Base-by-base conservation (phyloP, 2,888 invertebrate genomes). In the Drosophila acutilabella region DNA sequence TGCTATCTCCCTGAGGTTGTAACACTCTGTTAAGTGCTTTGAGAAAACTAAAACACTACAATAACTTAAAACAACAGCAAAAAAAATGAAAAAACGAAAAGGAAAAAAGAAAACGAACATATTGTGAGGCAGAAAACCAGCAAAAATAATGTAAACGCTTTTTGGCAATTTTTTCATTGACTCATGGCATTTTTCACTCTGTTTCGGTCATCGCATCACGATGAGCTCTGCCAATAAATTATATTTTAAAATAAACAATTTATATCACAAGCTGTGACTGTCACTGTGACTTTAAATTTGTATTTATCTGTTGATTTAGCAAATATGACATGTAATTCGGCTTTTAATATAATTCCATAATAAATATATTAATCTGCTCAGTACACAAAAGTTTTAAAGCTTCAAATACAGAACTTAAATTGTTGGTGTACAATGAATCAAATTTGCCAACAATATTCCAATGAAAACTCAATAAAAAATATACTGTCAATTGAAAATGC, bases 11-110 rank as follows among this genome's bases (percentile, higher is more conserved):
- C 20, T 62, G 53, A 52, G 58, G 20, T 36, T 65, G 53, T 59
- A 64, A 64, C 33, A 54, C 26, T 44, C 40, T 59, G 45, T 42
- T 58, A 60, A 70, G 64, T 58, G 76, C 64, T 64, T 62, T 47
- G 41, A 36, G 6, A 20, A 61, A 54, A 30, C 30, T 30, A 38
- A 47, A 45, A 23, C 10, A 33, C 5, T 13, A 45, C 14, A 38
- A 48, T 2, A 16, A 16, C 8, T 41, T 7, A 26, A 45, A 52
- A 42, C 18, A 47, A 18, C 56, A 16, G 45, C 71, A 14, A 30
- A 54, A 14, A 36, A 36, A 36, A 36, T 5, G 13, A 36, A 36
- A 36, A 13, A 36, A 36, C 36, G 13, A 36, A n/a, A 30, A 54
- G 14, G 2, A 8, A 23, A 30, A 30, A 30, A 30, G 30, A 30